Base-by-base conservation (phyloP, 2,888 invertebrate genomes). In the Creontiades dilutus region DNA sequence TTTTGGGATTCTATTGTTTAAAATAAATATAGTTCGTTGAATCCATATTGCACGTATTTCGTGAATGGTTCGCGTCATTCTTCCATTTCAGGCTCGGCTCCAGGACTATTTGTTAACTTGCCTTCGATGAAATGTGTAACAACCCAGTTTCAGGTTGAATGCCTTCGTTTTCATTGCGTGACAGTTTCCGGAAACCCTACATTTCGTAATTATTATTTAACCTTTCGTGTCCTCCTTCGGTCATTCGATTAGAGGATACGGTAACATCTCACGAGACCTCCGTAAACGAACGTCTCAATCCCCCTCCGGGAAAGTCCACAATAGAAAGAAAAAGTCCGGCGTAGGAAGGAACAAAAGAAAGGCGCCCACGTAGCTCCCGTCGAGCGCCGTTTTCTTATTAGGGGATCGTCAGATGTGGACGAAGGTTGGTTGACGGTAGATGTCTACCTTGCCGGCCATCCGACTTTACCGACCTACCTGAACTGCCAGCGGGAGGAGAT, bases 351-450 rank as follows among this genome's bases (percentile, higher is more conserved):
- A 23, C 23, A 68, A 68, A 68, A 19, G 68, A 68, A 68, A 68
- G 68, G 68, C 68, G 57, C 57, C 57, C 57, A 57, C 57, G 57
- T 57, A 57, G 57, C 57, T 16, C 57, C 37, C 57, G 57, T n/a
- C 57, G 57, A 57, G 57, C 57, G 68, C 68, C 27, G 68, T 68
- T 68, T 68, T 57, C 57, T 57, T 68, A 12, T 68, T 68, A n/a
- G 68, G 19, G 13, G 68, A 68, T 68, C 23, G 68, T 68, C 68
- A 68, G 68, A 68, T 68, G 68, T 68, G 19, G 68, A 68, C 37
- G 68, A 23, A 2, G 52, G 68, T 12, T 3, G 68, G 68, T 12
- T 16, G 57, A 57, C 57, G 57, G n/a, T 57, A n/a, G 57, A 57
- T 16, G 57, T 37, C 37, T 37, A 37, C 37, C 37, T 37, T 37